Evolutionary conservation across 1,140 invertebrate genomes (phyloP).

Genomic region (Lamellibrachia luymesi): DNA sequence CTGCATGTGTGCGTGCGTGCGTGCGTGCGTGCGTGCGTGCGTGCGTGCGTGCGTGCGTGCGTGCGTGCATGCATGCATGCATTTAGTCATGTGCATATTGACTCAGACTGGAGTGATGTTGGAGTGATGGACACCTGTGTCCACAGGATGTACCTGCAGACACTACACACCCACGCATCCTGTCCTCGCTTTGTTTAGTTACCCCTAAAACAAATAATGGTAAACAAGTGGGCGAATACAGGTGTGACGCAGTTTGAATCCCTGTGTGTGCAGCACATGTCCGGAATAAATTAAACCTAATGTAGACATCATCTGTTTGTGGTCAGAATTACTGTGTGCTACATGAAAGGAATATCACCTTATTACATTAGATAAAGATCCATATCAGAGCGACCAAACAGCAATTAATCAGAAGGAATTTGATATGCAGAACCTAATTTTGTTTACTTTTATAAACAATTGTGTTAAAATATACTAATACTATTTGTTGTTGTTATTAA

Average conservation of each 20-base stretch:
- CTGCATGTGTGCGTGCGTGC: neutral
- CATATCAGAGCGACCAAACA: neutral
- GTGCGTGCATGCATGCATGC: neutral
- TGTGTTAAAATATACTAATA: too few relatives aligned
- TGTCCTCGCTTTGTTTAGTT: neutral
- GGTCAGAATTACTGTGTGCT: neutral
- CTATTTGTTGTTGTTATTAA: too few relatives aligned
- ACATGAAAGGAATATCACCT: neutral
- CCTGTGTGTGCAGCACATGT: neutral
- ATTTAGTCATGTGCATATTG: too few relatives aligned
- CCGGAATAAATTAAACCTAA: neutral
- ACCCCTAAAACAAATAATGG: neutral
- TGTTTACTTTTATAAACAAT: neutral
- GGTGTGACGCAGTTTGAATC: neutral
- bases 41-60: too few relatives aligned
- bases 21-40: too few relatives aligned
- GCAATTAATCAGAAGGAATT: neutral
- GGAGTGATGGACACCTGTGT: neutral
- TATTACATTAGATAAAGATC: neutral
- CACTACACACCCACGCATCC: neutral
- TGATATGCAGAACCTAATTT: neutral
- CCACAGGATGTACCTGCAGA: neutral
- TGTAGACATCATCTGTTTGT: neutral
- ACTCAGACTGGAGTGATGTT: neutral
- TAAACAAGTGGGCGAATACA: neutral